Percentiles rank a stretch among this genome's conserved stretches.
Conservation (phyloP, 2,888 invertebrate genomes). For the Lochmaea crataegi region DNA sequence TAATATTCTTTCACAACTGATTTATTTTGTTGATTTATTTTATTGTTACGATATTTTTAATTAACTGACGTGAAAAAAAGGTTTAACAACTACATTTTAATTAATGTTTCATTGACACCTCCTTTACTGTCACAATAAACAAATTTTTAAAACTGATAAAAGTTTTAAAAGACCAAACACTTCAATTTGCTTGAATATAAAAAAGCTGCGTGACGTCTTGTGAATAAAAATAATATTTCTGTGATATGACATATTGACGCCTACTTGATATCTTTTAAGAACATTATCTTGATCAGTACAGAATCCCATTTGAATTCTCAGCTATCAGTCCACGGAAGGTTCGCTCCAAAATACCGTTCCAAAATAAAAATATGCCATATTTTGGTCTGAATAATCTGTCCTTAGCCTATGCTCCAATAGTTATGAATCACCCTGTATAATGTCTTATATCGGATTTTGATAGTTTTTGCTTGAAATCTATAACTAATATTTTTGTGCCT, state of each 20-base stretch:
- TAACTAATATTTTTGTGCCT: no score
- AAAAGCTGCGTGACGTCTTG: not conserved
- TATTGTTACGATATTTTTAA: not conserved
- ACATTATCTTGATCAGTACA: not conserved
- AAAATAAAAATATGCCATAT: not conserved
- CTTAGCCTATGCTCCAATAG: no score
- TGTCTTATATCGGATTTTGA: no score
- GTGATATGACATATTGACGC: not conserved
- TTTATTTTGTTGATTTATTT: not conserved
- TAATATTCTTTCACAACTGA: not conserved
- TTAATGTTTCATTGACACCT: constrained; percentile 1
- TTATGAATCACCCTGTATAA: no score
- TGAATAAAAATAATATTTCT: not conserved
- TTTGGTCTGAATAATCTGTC: no score
- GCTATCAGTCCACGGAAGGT: not conserved
- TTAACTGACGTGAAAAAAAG: not conserved
- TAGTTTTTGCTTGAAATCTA: no score
- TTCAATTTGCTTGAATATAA: no score
- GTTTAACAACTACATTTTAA: not conserved
- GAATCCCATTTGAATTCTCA: not conserved
- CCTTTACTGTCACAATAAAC: not conserved
- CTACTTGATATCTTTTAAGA: not conserved
- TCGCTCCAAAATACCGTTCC: not conserved
- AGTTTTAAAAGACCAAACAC: no score
- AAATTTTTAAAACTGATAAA: not conserved